Conservation (phyloP, 53 echinoderm and acorn worm species). For the Paracentrotus lividus region DNA sequence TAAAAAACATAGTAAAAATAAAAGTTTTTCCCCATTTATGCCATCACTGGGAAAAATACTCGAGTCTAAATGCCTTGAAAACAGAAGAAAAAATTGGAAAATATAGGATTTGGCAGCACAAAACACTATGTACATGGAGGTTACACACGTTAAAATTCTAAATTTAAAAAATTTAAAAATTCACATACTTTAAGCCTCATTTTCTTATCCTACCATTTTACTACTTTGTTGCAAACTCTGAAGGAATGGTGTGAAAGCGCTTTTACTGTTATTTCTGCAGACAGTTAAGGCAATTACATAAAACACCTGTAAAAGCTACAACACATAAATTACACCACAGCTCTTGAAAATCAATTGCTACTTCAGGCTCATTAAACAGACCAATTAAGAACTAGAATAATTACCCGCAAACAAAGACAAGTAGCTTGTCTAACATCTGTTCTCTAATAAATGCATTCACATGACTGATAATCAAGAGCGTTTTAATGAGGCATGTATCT, state of each 20-base stretch:
- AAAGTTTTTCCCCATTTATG: too few species aligned
- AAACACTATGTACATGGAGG: not conserved
- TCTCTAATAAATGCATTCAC: constrained; percentile 10
- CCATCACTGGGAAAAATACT: too few species aligned
- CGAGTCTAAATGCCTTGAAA: too few species aligned
- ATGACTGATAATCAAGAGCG: not conserved
- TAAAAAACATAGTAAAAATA: too few species aligned
- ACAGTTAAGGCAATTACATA: not conserved
- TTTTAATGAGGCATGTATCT: not conserved
- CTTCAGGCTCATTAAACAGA: not conserved
- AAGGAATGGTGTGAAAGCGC: too few species aligned
- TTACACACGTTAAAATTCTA: not conserved
- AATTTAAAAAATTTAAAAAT: too few species aligned
- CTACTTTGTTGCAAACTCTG: too few species aligned
- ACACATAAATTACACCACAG: not conserved
- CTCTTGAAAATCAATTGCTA: not conserved
- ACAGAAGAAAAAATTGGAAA: not conserved
- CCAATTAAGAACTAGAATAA: not conserved
- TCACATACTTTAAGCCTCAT: too few species aligned
- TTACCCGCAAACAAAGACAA: not conserved
- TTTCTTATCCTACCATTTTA: too few species aligned
- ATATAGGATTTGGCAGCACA: not conserved
- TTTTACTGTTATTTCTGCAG: not conserved
- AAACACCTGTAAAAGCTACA: not conserved
- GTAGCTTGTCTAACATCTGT: constrained; percentile 5